phyloP scores from a whole-genome alignment of 1,140 invertebrate species.

The Microplitis mediator region DNA sequence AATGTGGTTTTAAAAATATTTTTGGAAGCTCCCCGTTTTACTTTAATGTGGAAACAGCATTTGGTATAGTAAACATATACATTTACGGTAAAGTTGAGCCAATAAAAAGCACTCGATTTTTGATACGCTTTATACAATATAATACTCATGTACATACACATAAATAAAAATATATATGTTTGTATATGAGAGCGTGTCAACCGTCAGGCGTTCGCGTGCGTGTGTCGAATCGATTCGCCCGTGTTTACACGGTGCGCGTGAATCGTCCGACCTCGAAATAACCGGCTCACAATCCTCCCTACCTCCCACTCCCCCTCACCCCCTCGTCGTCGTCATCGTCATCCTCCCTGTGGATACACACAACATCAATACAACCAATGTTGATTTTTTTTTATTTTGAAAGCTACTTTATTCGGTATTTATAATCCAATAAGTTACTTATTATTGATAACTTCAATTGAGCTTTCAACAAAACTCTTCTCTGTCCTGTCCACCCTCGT shows the following conservation, averaged over 20 bases:
- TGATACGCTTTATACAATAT: not conserved
- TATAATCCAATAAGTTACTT: slow-evolving; percentile 4
- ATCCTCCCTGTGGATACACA: not conserved
- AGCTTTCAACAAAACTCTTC: too few relatives aligned
- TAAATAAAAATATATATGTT: not conserved
- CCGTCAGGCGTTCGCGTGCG: slow-evolving; percentile 9
- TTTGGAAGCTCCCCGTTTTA: not conserved
- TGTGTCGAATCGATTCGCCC: slow-evolving; percentile 15
- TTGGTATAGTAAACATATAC: slow-evolving; percentile 6
- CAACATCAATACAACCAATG: not conserved
- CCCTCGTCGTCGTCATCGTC: not conserved
- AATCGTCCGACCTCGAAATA: slow-evolving; percentile 20
- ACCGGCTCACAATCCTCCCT: slow-evolving; percentile 16
- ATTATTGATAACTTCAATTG: not conserved
- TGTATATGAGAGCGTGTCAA: slow-evolving; percentile 8
- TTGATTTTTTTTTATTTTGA: not conserved
- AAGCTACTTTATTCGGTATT: not conserved
- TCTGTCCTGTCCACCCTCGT: too few relatives aligned
- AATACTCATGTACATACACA: too few relatives aligned
- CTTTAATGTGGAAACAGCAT: slow-evolving; percentile 34
- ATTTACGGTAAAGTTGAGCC: slow-evolving; percentile 17
- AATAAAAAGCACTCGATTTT: slow-evolving; percentile 17
- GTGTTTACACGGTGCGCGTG: slow-evolving; percentile 19
- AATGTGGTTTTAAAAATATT: too few relatives aligned
- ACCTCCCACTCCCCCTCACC: not conserved